Conservation (phyloP, 2,888 invertebrate species). For the Cheilosia impressa region DNA sequence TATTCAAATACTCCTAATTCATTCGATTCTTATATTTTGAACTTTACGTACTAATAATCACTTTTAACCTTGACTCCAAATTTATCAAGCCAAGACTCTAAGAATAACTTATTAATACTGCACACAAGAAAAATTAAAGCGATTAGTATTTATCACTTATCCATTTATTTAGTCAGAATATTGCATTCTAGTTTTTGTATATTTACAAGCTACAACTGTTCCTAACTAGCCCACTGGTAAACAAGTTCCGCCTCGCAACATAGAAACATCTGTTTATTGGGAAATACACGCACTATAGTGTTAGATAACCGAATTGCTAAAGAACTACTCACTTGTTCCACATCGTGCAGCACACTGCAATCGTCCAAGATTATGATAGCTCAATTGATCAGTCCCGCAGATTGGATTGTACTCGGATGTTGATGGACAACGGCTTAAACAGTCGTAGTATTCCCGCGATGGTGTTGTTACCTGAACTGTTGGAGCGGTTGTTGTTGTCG, state of each 20-base stretch:
- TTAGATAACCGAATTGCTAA: background rate
- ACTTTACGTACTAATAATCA: no score
- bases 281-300: background rate
- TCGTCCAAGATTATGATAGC: constrained; percentile 80
- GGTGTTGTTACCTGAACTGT: constrained; percentile 77
- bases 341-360: constrained; percentile 80
- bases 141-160: no score
- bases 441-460: constrained; percentile 77
- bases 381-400: constrained; percentile 80
- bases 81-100: no score
- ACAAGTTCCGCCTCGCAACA: constrained; percentile 67
- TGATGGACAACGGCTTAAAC: constrained; percentile 77
- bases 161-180: no score
- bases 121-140: no score
- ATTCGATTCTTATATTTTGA: no score
- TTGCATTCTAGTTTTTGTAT: no score
- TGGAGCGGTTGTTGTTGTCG: constrained; percentile 61
- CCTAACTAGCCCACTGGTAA: no score
- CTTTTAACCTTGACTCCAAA: no score
- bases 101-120: no score
- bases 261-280: constrained; percentile 49
- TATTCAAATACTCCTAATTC: no score
- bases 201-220: no score
- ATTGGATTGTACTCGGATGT: constrained; percentile 83
- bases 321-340: constrained; percentile 79